Percentiles rank a stretch among this genome's conserved stretches.
Evolutionary conservation across 2,888 invertebrate species (phyloP).

Genomic region (Hyppa rectilinea): DNA sequence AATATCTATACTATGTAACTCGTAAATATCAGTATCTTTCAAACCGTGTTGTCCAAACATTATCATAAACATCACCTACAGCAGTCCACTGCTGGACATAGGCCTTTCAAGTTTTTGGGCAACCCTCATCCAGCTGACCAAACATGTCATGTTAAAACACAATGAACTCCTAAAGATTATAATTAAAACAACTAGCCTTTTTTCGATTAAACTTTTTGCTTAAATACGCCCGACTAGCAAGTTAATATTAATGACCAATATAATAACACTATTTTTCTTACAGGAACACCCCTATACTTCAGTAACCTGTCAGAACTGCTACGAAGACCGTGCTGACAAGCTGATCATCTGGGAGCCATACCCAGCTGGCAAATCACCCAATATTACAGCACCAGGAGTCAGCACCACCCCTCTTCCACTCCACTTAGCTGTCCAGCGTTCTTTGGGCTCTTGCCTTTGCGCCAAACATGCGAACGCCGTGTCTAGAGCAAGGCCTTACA

Average conservation of each 20-base stretch:
- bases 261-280: conserved; percentile 46
- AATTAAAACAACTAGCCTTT: neutral
- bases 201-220: neutral
- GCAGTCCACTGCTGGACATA: too few relatives aligned
- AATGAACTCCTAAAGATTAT: neutral
- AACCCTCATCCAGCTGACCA: too few relatives aligned
- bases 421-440: conserved; percentile 92
- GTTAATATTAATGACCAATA: neutral
- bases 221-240: too few relatives aligned
- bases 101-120: too few relatives aligned
- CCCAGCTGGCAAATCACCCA: conserved; percentile 78
- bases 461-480: conserved; percentile 91
- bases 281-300: conserved; percentile 94
- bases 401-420: conserved; percentile 89
- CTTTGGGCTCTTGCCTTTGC: conserved; percentile 94
- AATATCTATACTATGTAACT: neutral
- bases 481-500: conserved; percentile 91
- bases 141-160: neutral
- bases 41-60: neutral
- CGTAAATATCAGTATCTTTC: neutral
- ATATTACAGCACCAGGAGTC: conserved; percentile 75
- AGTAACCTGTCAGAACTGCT: conserved; percentile 95
- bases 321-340: conserved; percentile 96
- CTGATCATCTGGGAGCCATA: conserved; percentile 94
- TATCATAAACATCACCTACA: too few relatives aligned